Base-by-base conservation (phyloP, 1,140 invertebrate genomes). In the Drosophila watanabei region DNA sequence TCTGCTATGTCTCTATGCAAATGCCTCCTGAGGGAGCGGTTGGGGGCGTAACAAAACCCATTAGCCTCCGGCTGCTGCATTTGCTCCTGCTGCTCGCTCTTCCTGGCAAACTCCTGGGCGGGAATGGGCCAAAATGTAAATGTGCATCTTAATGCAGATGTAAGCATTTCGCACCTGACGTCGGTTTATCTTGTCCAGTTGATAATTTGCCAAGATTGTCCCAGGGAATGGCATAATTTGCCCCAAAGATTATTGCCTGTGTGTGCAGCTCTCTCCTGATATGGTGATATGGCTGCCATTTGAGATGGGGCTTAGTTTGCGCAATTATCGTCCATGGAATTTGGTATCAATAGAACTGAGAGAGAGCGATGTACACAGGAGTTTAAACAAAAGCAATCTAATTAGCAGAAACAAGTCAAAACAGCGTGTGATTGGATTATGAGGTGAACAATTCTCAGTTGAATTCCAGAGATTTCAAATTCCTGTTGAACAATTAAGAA, bases 161-260 rank as follows among this genome's bases (percentile, higher is more conserved):
- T 66, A 80, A 89, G 72, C 85, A 84, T 52, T 87, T 87, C 68
- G 84, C 84, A 87, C 84, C 84, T 87, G 84, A 64, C 66, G 54
- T 69, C 56, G 63, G 56, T 68, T 79, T 79, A 79, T 79, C 75
- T 79, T 70, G 75, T 79, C 75, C 82, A 62, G 75, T 60, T 68
- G 76, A 83, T 88, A 88, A 87, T 87, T 79, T 76, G 59, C 49
- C 66, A 48, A 66, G 62, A 83, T 73, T 75, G 77, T 43, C 68
- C 66, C 68, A 49, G 70, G 45, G 52, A 71, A 66, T 49, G 46
- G 59, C 65, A 33, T 49, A 75, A 57, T 62, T 58, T 52, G 37
- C 30, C 35, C 66, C 35, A 30, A 72, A 72, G 70, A 72, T 72
- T 72, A 72, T 72, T 46, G 70, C 18, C 37, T 48, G 37, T 57